Percentiles rank a stretch among this genome's conserved stretches.
phyloP scores from a whole-genome alignment of 2,888 invertebrate genomes.

The Dastarcus helophoroides region DNA sequence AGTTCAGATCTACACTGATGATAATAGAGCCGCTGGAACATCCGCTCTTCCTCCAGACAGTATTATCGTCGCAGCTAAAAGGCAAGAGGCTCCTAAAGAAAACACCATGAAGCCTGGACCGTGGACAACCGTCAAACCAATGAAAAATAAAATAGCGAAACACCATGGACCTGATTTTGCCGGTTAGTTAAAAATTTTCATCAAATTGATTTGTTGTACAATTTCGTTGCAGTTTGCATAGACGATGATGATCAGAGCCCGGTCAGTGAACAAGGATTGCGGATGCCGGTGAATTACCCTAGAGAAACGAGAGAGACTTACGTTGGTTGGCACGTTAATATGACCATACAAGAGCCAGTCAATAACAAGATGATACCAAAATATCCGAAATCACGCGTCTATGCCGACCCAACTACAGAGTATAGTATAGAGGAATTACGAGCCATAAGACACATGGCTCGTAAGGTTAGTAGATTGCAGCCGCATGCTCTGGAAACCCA shows the following conservation, averaged over 20 bases:
- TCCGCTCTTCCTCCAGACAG: constrained; percentile 35
- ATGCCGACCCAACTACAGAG: constrained; percentile 49
- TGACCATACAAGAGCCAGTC: constrained; percentile 50
- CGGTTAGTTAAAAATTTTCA: constrained; percentile 27
- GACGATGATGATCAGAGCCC: constrained; percentile 6
- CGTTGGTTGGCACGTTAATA: constrained; percentile 41
- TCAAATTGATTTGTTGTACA: background rate
- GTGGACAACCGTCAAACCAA: constrained; percentile 48
- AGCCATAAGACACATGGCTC: constrained; percentile 44
- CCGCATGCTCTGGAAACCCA: constrained; percentile 18
- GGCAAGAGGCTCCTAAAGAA: constrained; percentile 49
- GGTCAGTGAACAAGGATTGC: constrained; percentile 1
- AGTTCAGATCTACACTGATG: constrained; percentile 29
- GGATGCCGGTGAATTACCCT: constrained; percentile 15
- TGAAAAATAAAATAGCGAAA: constrained; percentile 28
- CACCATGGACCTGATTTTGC: constrained; percentile 36
- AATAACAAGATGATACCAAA: constrained; percentile 51
- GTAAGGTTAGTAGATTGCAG: too few species aligned
- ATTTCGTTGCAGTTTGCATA: constrained; percentile 5
- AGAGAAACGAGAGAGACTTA: constrained; percentile 40
- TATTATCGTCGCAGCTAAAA: constrained; percentile 45
- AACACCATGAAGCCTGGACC: constrained; percentile 59
- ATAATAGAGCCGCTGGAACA: constrained; percentile 30
- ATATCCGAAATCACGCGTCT: constrained; percentile 59
- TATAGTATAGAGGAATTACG: constrained; percentile 69